These are phyloP conservation scores for Hippasteria phrygiana DNA, from an alignment of 53 echinoderm and acorn worm genomes.

Conservation along the genomic window DNA sequence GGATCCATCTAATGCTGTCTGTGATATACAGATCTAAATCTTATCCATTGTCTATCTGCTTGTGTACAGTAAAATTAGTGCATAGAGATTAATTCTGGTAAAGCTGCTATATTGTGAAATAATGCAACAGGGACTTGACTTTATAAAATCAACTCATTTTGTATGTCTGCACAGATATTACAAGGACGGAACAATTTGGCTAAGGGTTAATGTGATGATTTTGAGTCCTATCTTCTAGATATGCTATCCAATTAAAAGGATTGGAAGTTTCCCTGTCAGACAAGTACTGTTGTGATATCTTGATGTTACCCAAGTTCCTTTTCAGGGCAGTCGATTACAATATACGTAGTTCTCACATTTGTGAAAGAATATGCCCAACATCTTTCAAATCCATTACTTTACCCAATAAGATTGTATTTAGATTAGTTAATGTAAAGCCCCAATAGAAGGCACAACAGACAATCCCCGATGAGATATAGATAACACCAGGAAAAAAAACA, in stretches of 20 bases:
- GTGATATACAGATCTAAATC: too few species aligned
- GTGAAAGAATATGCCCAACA: background rate
- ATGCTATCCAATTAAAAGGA: background rate
- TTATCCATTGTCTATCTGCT: conserved; percentile 1
- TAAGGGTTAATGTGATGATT: background rate
- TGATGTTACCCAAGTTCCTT: background rate
- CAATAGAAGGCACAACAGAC: background rate
- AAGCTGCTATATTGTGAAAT: background rate
- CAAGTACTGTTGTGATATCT: too few species aligned
- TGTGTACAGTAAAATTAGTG: conserved; percentile 23
- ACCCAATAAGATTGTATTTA: background rate
- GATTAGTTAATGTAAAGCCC: background rate
- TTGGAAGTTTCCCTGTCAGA: too few species aligned
- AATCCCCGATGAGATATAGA: background rate
- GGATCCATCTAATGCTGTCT: too few species aligned
- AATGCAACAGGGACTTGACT: background rate
- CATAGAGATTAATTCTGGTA: conserved; percentile 16
- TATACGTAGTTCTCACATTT: background rate
- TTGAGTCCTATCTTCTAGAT: background rate
- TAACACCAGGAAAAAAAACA: background rate
- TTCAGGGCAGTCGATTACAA: background rate
- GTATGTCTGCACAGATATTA: background rate
- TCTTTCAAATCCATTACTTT: background rate
- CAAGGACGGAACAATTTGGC: background rate
- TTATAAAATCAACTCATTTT: background rate